Evolutionary conservation across 1,140 invertebrate species (phyloP), one percentile per base, ranked within the genome.

Genomic region (Drosophila murphyi): DNA sequence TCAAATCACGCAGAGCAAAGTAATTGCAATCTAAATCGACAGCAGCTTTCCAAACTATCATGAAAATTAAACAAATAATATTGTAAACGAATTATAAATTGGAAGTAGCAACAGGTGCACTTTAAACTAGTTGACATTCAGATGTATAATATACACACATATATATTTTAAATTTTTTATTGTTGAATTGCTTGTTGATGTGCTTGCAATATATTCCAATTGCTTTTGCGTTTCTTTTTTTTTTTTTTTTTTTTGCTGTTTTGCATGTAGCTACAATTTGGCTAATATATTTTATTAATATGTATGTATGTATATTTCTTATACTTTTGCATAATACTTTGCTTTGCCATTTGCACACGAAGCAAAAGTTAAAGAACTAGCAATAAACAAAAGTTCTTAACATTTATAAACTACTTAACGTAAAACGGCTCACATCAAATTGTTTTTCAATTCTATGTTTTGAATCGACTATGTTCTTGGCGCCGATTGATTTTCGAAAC

Each of bases 321-420:
- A 78, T 78, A 74, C 75, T 82, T 69, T 72, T 65, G 80, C 76
- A 82, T 87, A 87, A 87, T 87, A 87, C 82, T 87, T 88, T 80
- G 83, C 73, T 68, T 79, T 76, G 69, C 76, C 65, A 76, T 80
- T 56, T 71, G 57, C 70, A 78, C 60, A 70, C 55, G 60, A 79
- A 82, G 76, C 83, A 82, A 83, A 83, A 71, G 52, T 74, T 80
- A 60, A 65, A 76, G 43, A 63, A 69, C 74, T 63, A 68, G 63
- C 59, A 68, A 79, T 64, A 70, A 87, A 80, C 61, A 70, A 80
- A 76, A 74, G 76, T 88, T 55, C 65, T 76, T 71, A 70, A 52
- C 43, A 50, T 65, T 43, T 73, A 60, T 79, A 47, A 76, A 78
- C 82, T 86, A 60, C 57, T 60, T 60, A 88, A 48, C 67, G 62